Evolutionary conservation across 2,888 invertebrate species (phyloP), one percentile per base, ranked within the genome.

Genomic region (Cataglyphis rosenhaueri): DNA sequence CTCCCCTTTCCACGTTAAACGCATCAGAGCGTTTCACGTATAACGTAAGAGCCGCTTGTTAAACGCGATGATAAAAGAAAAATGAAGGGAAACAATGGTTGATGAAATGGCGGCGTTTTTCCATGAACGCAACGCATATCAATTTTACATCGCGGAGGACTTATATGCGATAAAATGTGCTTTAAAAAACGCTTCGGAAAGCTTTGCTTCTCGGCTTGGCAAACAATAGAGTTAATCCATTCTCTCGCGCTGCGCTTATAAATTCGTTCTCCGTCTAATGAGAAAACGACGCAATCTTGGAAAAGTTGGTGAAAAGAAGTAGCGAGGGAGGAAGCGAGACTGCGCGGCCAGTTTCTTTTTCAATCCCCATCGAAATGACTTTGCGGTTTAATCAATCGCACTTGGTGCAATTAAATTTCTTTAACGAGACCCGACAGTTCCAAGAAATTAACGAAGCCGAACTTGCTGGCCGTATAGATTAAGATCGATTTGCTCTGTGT

Each of bases 331-430:
- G 0, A 35, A 15, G 44, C 21, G n/a, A 29, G 35, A 25, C 9
- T 15, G 64, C 74, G 32, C 74, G 32, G 65, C 35, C 41, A 38
- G n/a, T 68, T 68, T 66, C 78, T 86, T 85, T 85, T 86, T 83
- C 88, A 86, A 87, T 88, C 84, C 66, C 66, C 85, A 73, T 61
- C 84, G 87, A 83, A 82, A 25, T 57, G 74, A 73, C 61, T 75
- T 68, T 10, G 38, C 52, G 83, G 62, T 79, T 89, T 84, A 83
- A 89, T 89, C 89, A 84, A 86, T 89, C 88, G 89, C 83, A 87
- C 85, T 87, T 79, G 88, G 71, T 35, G 75, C 89, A 86, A 89
- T 89, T 86, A 87, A 89, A 87, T 89, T 86, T 84, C 89, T 84
- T 89, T 87, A 89, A 89, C 86, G 87, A 89, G 86, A 64, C 74